These are phyloP conservation scores for Otis tarda DNA, from an alignment of 2,113 vertebrate genomes.

Conservation along the genomic window DNA sequence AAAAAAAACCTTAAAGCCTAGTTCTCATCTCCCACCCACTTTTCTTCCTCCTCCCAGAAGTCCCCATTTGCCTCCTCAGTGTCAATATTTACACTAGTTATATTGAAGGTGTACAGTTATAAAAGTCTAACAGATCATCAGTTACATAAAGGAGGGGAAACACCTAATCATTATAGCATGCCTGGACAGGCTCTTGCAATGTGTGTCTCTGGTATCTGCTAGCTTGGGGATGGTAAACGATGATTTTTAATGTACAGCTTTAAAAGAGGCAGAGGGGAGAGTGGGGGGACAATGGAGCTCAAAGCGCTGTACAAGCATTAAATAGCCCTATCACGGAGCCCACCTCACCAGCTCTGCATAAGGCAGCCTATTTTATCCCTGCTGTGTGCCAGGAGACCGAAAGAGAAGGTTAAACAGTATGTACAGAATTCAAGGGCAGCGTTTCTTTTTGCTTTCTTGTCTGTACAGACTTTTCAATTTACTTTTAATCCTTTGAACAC, in stretches of 20 bases:
- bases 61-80: background rate
- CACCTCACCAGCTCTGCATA: background rate
- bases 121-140: background rate
- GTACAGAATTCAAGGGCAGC: slow-evolving; percentile 13
- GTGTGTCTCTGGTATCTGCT: background rate
- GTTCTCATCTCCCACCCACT: background rate
- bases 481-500: slow-evolving; percentile 24
- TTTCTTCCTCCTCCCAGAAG: slow-evolving; percentile 6
- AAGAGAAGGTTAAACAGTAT: slow-evolving; percentile 11
- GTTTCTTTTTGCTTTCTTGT: slow-evolving; percentile 46
- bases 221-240: background rate
- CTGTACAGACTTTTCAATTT: slow-evolving; percentile 21
- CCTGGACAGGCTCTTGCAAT: background rate
- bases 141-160: background rate
- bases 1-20: background rate
- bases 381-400: background rate
- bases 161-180: background rate
- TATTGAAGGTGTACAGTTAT: background rate
- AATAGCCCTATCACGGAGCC: background rate
- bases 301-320: background rate
- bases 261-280: background rate
- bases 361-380: background rate
- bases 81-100: slow-evolving; percentile 26
- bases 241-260: background rate
- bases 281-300: background rate